Evolutionary conservation across 1,140 invertebrate genomes (phyloP).

Genomic region (Diachasmimorpha longicaudata): DNA sequence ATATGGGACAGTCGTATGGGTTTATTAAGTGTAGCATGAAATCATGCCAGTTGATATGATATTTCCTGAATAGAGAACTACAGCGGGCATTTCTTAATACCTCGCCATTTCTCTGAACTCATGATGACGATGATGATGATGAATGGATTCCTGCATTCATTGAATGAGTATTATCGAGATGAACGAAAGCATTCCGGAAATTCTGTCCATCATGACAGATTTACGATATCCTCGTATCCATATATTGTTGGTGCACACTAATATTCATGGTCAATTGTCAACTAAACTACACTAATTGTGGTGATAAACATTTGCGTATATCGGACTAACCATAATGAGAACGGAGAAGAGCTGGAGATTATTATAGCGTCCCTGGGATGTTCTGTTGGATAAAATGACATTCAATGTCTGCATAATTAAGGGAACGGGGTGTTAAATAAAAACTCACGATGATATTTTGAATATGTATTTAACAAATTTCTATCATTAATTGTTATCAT

Average conservation of each 20-base stretch:
- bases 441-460: neutral
- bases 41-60: neutral
- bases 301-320: neutral
- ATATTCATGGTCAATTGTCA: neutral
- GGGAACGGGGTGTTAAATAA: neutral
- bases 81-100: constrained; percentile 23
- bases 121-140: neutral
- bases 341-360: neutral
- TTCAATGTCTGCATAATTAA: neutral
- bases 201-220: constrained; percentile 4
- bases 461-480: neutral
- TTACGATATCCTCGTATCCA: neutral
- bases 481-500: neutral
- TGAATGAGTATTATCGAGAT: neutral
- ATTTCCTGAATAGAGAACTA: neutral
- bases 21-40: neutral
- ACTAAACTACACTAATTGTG: neutral
- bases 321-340: neutral
- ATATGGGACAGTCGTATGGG: neutral
- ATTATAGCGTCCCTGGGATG: neutral
- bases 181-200: neutral
- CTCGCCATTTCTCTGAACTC: neutral
- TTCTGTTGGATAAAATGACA: neutral
- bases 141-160: neutral
- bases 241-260: neutral